Percentiles rank a stretch among this genome's conserved stretches.
These are phyloP conservation scores for Pseudomyrmex dendroicus DNA, from an alignment of 1,140 invertebrate genomes.

Conservation along the genomic window DNA sequence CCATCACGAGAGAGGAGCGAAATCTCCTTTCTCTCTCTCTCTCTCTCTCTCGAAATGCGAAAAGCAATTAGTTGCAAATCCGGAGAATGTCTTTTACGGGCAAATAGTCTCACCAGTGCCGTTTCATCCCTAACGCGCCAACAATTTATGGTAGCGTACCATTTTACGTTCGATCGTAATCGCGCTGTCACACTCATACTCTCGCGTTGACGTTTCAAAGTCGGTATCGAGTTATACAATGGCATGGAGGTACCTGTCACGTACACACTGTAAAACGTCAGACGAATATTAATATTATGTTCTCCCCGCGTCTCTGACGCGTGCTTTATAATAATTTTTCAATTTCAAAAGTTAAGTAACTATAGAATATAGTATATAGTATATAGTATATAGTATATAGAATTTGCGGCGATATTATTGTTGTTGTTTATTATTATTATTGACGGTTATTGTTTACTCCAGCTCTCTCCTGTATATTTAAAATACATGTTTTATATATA, in stretches of 20 bases:
- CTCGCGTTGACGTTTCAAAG: neutral
- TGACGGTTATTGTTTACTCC: neutral
- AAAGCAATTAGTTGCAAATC: slow-evolving; percentile 17
- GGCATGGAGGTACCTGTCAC: neutral
- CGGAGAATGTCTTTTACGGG: slow-evolving; percentile 14
- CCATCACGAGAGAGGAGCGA: too few species aligned
- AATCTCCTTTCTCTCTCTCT: neutral
- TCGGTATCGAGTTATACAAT: neutral
- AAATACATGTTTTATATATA: neutral
- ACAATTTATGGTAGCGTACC: neutral
- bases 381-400: too few species aligned
- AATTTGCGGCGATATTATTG: neutral
- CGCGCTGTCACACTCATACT: neutral
- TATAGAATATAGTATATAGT: too few species aligned
- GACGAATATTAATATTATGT: neutral
- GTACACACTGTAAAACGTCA: neutral
- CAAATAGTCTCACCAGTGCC: neutral
- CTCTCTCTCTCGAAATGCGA: neutral
- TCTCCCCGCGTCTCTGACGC: neutral
- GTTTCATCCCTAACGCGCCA: neutral
- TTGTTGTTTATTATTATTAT: slow-evolving; percentile 1
- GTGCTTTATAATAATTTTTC: neutral
- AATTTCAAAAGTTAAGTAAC: neutral
- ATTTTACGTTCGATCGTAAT: neutral
- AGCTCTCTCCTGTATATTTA: neutral